A percentile compares a stretch with the other conserved stretches of the same genome.
These are phyloP conservation scores for Eremobia ochroleuca DNA, from an alignment of 2,888 invertebrate species.

Conservation along the genomic window DNA sequence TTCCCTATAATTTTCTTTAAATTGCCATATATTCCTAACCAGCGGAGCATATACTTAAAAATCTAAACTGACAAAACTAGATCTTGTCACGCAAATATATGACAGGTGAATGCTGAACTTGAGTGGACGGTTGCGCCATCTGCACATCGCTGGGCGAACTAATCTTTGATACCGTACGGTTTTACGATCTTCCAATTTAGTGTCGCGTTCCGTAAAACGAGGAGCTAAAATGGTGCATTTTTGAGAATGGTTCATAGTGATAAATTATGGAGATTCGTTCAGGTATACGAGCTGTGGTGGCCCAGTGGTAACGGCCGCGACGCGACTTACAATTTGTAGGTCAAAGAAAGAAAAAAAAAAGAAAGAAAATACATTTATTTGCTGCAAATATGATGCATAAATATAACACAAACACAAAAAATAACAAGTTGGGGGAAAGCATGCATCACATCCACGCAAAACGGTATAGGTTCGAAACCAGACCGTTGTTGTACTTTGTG, in stretches of 20 bases:
- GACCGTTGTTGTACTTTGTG: not conserved
- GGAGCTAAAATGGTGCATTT: constrained; percentile 65
- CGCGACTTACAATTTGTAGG: not conserved
- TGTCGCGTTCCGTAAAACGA: constrained; percentile 79
- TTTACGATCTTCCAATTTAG: constrained; percentile 87
- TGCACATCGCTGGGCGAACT: constrained; percentile 80
- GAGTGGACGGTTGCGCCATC: constrained; percentile 68
- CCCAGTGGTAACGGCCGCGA: not conserved
- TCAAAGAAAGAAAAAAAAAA: too few relatives aligned
- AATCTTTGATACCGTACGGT: constrained; percentile 86
- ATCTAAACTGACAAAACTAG: constrained; percentile 48
- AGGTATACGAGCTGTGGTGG: not conserved
- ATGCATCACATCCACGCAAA: too few relatives aligned
- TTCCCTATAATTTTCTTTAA: constrained; percentile 25
- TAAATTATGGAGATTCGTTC: not conserved
- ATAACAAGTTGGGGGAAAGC: too few relatives aligned
- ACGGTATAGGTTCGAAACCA: not conserved
- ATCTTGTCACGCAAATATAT: constrained; percentile 63
- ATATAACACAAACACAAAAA: too few relatives aligned
- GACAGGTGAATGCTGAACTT: constrained; percentile 77
- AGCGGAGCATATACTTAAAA: constrained; percentile 46
- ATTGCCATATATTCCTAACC: constrained; percentile 31
- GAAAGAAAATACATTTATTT: too few relatives aligned
- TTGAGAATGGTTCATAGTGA: not conserved
- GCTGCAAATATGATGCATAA: too few relatives aligned